Evolutionary conservation across 2,797 vertebrate genomes (phyloP), one percentile per base, ranked within the genome.

Genomic region (Phrynocephalus vlangalii): DNA sequence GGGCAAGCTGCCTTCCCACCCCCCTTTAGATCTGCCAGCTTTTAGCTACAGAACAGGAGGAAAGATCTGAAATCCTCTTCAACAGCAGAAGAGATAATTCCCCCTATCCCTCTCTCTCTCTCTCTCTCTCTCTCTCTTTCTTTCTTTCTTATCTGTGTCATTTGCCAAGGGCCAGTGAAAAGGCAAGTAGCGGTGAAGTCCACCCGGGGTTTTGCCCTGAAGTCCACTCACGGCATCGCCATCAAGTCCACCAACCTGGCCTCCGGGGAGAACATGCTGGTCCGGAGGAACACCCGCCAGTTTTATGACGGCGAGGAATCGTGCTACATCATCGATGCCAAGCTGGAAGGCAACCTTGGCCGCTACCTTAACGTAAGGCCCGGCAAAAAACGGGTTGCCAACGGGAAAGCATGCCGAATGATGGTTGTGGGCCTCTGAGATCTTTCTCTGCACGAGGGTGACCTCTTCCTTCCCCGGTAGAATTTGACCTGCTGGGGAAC

Each of bases 321-420:
- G 1, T 99, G 99, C 84, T 99, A 99, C 94, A 99, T 99, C 96
- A 99, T 99, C 0, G 99, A 99, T 0, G 99, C 99, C 95, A 99
- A 99, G 94, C 95, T 99, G 63, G 98, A 99, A 90, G 99, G 99
- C 83, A 99, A 99, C 93, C 97, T 99, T 5, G 99, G 99, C 24
- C 98, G 99, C 56, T 99, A 99, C 96, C 98, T 99, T 91, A 99
- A 99, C 0, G 98, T 99, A 94, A 98, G 97, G 85, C 18, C 33
- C 2, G 33, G 52, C 52, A 56, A 56, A 56, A 56, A 56, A 56
- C 8, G 13, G 13, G 13, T 56, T 1, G 24, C n/a, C 26, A 11
- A 71, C 9, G 3, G 3, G 28, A 71, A 28, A n/a, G 13, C 28
- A 10, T 18, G 68, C 9, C 28, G n/a, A 28, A 28, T 71, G 68